Percentiles rank a stretch among this genome's conserved stretches.
Conservation (phyloP, 2,113 vertebrate species). For the Mobula hypostoma region DNA sequence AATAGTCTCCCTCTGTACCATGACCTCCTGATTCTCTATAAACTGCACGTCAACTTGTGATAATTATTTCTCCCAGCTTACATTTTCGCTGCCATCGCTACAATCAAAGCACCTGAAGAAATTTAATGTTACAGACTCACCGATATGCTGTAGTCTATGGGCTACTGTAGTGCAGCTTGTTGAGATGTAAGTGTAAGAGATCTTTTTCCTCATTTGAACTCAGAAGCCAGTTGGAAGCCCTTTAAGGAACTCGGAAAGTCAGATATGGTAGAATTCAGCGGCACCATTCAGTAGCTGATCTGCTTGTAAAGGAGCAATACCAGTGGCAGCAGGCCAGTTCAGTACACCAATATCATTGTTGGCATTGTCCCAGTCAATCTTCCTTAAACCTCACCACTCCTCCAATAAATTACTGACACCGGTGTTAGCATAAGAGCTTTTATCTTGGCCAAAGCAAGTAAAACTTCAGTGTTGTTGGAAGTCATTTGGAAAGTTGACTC, state of each 20-base stretch:
- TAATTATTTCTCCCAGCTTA: background rate
- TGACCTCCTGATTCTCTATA: too few relatives aligned
- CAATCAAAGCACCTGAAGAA: background rate
- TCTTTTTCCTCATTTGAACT: background rate
- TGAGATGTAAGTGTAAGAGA: background rate
- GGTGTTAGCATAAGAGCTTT: background rate
- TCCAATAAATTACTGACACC: background rate
- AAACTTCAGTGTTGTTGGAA: background rate
- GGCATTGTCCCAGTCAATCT: background rate
- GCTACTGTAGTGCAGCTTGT: too few relatives aligned
- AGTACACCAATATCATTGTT: background rate
- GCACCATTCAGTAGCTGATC: background rate
- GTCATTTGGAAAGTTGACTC: background rate
- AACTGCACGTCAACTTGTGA: background rate
- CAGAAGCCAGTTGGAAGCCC: background rate
- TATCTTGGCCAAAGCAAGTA: background rate
- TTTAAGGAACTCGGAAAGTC: background rate
- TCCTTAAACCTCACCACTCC: background rate
- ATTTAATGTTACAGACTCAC: background rate
- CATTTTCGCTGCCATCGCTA: background rate
- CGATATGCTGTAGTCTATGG: too few relatives aligned
- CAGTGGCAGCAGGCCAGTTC: background rate
- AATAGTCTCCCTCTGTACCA: too few relatives aligned
- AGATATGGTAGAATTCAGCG: background rate
- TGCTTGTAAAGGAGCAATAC: background rate